Conservation (phyloP, 2,797 vertebrate genomes). For the Enteromius trimaculatus region DNA sequence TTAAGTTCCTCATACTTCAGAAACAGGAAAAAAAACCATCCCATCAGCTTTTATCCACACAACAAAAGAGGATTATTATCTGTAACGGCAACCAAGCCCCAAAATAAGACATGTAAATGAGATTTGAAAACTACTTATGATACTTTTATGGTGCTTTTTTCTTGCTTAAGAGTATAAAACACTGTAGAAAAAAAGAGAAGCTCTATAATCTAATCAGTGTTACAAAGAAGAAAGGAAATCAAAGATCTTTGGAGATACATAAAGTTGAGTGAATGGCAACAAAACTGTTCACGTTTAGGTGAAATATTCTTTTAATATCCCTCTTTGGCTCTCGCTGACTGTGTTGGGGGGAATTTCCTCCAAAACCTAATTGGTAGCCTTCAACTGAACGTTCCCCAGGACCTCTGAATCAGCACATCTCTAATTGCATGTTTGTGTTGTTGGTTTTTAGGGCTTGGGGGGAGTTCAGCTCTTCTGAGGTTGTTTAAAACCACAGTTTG, state of each 20-base stretch:
- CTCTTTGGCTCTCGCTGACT: neutral
- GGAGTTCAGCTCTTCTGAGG: conserved; percentile 56
- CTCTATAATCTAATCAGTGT: neutral
- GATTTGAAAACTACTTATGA: neutral
- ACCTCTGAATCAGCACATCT: conserved; percentile 70
- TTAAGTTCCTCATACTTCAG: neutral
- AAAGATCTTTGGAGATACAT: neutral
- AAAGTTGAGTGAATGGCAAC: neutral
- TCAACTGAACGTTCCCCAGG: conserved; percentile 43
- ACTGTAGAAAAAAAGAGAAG: too few relatives aligned
- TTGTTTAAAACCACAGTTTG: conserved; percentile 63
- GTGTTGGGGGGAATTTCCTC: neutral
- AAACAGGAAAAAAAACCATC: neutral
- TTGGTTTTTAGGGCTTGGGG: conserved; percentile 65
- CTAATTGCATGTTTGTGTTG: conserved; percentile 76
- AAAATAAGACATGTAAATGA: neutral
- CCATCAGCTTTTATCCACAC: neutral
- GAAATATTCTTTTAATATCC: neutral
- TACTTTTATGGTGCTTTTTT: neutral
- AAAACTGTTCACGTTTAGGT: neutral
- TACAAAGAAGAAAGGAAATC: neutral
- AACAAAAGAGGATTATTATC: neutral
- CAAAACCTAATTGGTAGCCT: conserved; percentile 44
- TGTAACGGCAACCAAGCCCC: neutral
- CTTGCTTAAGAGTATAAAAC: neutral